Evolutionary conservation across 2,888 invertebrate genomes (phyloP).

Genomic region (Cantharis nigra): DNA sequence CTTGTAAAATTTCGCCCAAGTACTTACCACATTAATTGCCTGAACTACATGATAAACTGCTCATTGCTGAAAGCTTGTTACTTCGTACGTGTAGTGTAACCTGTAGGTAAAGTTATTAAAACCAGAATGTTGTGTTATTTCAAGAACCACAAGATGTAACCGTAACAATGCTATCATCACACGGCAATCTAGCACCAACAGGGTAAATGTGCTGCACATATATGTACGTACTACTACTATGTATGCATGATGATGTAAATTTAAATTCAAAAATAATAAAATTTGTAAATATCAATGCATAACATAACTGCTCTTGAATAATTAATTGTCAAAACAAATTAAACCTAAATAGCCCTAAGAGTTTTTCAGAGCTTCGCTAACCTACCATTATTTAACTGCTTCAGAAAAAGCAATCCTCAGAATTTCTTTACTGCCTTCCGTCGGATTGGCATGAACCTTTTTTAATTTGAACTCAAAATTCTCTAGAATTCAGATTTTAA

Average conservation of each 20-base stretch:
- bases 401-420: too few relatives aligned
- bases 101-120: background rate
- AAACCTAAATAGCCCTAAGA: background rate
- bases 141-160: background rate
- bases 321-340: background rate
- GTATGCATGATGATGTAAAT: background rate
- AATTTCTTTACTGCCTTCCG: too few relatives aligned
- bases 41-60: background rate
- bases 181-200: background rate
- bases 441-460: too few relatives aligned
- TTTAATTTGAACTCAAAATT: too few relatives aligned
- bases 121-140: background rate
- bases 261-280: background rate
- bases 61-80: background rate
- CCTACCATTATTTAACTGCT: too few relatives aligned
- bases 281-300: background rate
- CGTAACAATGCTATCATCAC: background rate
- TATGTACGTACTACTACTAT: background rate
- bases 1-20: background rate
- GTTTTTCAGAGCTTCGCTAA: too few relatives aligned
- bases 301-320: background rate
- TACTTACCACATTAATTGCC: background rate
- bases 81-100: background rate
- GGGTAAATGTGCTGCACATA: background rate
- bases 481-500: too few relatives aligned